Conservation (phyloP, 2,797 vertebrate genomes). For the Champsocephalus esox region DNA sequence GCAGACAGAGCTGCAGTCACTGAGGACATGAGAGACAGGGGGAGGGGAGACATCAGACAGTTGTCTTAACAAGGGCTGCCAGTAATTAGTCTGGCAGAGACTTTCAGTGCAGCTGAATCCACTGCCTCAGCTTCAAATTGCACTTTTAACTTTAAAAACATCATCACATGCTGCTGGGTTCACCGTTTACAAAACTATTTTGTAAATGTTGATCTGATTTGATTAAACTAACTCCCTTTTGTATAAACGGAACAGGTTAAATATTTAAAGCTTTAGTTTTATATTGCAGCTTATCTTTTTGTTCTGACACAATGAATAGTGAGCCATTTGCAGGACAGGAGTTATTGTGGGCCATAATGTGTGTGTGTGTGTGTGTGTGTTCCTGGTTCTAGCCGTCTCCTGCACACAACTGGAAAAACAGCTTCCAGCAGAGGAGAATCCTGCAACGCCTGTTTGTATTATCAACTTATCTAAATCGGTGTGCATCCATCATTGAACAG, state of each 20-base stretch:
- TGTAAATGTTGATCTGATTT: too few species aligned
- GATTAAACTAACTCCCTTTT: too few species aligned
- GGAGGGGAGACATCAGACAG: conserved; percentile 42
- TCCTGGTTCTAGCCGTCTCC: conserved; percentile 11
- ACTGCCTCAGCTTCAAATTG: neutral
- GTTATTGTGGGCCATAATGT: neutral
- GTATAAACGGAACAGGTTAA: neutral
- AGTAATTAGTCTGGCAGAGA: conserved; percentile 7
- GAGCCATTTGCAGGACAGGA: neutral
- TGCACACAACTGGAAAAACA: neutral
- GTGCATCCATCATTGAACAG: too few species aligned
- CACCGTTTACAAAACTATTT: neutral
- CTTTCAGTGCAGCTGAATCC: neutral
- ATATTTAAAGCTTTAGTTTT: neutral
- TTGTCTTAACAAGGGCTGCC: conserved; percentile 13
- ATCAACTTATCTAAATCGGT: too few species aligned
- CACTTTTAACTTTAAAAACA: neutral
- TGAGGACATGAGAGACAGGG: conserved; percentile 26
- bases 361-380: too few species aligned
- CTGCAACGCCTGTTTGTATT: neutral
- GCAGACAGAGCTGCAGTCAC: conserved; percentile 40
- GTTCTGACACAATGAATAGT: neutral
- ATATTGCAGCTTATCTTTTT: neutral
- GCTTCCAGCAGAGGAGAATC: neutral
- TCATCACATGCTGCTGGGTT: neutral